Evolutionary conservation across 2,113 vertebrate species (phyloP).

Genomic region (Nannobrachium achirus): DNA sequence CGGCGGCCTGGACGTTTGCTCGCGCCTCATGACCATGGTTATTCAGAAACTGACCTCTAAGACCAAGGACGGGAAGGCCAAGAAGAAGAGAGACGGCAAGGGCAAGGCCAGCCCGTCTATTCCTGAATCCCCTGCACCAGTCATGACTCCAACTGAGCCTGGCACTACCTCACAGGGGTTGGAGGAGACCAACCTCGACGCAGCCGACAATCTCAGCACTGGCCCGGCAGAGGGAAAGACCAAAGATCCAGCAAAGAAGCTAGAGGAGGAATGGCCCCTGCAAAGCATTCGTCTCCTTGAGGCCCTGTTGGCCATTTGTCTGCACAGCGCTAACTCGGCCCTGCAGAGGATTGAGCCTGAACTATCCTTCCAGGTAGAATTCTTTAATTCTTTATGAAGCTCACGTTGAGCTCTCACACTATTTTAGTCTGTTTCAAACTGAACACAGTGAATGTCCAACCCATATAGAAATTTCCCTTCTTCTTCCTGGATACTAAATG

Average conservation of each 20-base stretch:
- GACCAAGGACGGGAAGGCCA: constrained; percentile 72
- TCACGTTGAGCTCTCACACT: neutral
- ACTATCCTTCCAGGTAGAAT: constrained; percentile 83
- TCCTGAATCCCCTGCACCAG: constrained; percentile 50
- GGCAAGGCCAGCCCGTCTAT: constrained; percentile 50
- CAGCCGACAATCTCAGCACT: constrained; percentile 17
- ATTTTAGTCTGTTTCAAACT: neutral
- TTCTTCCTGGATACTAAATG: too few relatives aligned
- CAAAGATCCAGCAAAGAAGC: constrained; percentile 60
- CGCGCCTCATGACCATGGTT: constrained; percentile 87
- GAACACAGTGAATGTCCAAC: neutral
- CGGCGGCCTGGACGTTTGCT: constrained; percentile 90
- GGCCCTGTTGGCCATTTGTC: constrained; percentile 91
- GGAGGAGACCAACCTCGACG: constrained; percentile 41
- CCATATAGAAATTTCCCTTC: too few relatives aligned
- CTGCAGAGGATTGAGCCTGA: constrained; percentile 86
- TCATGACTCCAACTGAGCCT: constrained; percentile 1
- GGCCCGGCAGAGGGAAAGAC: constrained; percentile 57
- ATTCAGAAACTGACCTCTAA: constrained; percentile 84
- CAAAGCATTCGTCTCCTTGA: constrained; percentile 92
- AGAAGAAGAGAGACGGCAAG: constrained; percentile 73
- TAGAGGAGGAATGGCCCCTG: constrained; percentile 83
- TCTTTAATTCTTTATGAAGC: neutral
- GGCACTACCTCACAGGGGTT: neutral
- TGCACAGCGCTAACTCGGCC: constrained; percentile 84